These are phyloP conservation scores for Liposcelis brunnea DNA, from an alignment of 2,888 invertebrate genomes.

Conservation along the genomic window DNA sequence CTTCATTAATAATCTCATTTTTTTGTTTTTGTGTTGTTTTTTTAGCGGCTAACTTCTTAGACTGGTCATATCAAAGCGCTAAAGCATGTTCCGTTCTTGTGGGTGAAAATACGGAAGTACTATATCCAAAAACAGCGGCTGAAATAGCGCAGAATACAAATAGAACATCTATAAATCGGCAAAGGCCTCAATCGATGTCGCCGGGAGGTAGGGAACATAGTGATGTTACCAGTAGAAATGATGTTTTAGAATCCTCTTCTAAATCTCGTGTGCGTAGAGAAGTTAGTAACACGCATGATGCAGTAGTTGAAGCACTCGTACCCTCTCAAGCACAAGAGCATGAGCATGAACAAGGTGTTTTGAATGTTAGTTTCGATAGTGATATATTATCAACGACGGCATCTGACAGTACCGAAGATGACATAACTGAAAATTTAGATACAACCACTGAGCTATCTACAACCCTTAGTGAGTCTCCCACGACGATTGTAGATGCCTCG, in stretches of 20 bases:
- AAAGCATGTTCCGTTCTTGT: slow-evolving; percentile 72
- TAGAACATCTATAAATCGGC: slow-evolving; percentile 47
- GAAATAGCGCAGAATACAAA: slow-evolving; percentile 51
- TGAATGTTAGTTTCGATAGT: not conserved
- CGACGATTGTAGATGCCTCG: not conserved
- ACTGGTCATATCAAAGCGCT: slow-evolving; percentile 69
- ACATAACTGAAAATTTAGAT: no score
- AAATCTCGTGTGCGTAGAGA: slow-evolving; percentile 37
- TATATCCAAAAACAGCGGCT: slow-evolving; percentile 42
- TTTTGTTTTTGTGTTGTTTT: slow-evolving; percentile 11
- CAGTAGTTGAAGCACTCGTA: slow-evolving; percentile 7
- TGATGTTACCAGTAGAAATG: slow-evolving; percentile 19
- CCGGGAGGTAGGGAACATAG: slow-evolving; percentile 31
- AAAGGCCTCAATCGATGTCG: slow-evolving; percentile 31
- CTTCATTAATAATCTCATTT: not conserved
- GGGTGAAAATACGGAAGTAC: slow-evolving; percentile 54
- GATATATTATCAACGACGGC: no score
- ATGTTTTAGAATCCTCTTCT: slow-evolving; percentile 6
- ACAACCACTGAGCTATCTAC: no score
- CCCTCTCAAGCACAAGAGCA: not conserved
- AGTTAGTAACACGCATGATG: slow-evolving; percentile 41
- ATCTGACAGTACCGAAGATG: no score
- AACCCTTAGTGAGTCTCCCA: not conserved
- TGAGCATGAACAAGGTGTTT: slow-evolving; percentile 3
- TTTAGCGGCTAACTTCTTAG: slow-evolving; percentile 62